Conservation (phyloP, 2,797 vertebrate species). For the Siniperca scherzeri region DNA sequence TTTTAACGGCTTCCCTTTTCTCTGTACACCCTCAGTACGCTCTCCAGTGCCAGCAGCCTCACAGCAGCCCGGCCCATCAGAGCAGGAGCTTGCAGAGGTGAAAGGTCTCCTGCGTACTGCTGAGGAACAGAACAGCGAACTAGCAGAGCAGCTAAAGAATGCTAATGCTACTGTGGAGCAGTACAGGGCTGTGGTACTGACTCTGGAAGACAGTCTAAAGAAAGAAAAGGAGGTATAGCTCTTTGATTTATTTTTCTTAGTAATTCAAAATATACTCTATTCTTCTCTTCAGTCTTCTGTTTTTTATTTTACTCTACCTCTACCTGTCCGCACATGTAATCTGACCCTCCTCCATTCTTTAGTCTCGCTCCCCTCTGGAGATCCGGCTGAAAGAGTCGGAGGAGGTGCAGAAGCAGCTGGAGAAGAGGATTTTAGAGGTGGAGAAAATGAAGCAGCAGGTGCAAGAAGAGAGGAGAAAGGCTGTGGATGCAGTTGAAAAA, state of each 20-base stretch:
- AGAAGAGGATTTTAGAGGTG: constrained; percentile 91
- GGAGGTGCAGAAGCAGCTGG: constrained; percentile 93
- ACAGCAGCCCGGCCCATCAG: constrained; percentile 71
- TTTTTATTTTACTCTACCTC: neutral
- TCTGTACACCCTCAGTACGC: constrained; percentile 38
- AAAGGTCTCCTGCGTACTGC: constrained; percentile 87
- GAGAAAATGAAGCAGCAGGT: constrained; percentile 93
- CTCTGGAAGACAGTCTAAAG: constrained; percentile 93
- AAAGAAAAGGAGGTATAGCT: constrained; percentile 93
- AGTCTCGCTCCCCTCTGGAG: constrained; percentile 90
- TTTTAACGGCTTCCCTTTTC: neutral
- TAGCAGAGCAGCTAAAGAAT: constrained; percentile 92
- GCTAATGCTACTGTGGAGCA: constrained; percentile 91
- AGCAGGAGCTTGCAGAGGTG: constrained; percentile 90
- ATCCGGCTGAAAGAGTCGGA: constrained; percentile 90
- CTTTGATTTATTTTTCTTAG: no score
- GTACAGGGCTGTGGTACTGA: constrained; percentile 91
- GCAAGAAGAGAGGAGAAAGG: constrained; percentile 90
- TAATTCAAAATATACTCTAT: neutral
- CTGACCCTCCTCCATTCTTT: constrained; percentile 63
- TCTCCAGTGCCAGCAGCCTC: constrained; percentile 60
- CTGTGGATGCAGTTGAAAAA: constrained; percentile 91
- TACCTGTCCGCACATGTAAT: neutral
- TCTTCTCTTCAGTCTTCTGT: neutral
- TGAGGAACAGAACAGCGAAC: constrained; percentile 90